Percentiles rank a stretch among this genome's conserved stretches.
Conservation (phyloP, 2,113 vertebrate species). For the Budorcas taxicolor region DNA sequence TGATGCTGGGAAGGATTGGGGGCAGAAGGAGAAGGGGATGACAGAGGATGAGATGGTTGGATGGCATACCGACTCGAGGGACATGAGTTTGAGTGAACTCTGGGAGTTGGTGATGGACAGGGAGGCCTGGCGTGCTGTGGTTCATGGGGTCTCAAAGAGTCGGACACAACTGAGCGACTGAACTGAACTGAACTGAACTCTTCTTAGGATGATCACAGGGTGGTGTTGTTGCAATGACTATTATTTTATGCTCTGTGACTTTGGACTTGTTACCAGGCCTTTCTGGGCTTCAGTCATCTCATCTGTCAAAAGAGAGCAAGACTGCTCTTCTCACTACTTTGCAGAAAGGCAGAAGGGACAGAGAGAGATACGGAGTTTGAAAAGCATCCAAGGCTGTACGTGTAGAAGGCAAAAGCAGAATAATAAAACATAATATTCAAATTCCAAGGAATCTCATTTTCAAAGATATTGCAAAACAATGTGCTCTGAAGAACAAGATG, state of each 20-base stretch:
- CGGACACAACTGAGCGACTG: too few relatives aligned
- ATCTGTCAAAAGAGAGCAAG: not conserved
- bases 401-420: not conserved
- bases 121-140: too few relatives aligned
- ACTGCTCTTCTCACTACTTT: not conserved
- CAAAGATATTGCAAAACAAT: not conserved
- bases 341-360: not conserved
- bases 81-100: too few relatives aligned
- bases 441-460: not conserved
- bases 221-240: not conserved
- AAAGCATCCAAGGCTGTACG: not conserved
- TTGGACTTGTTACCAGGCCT: not conserved
- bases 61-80: rapidly evolving
- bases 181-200: not conserved
- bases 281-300: not conserved
- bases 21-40: rapidly evolving
- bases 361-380: not conserved
- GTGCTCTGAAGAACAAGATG: not conserved
- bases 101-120: too few relatives aligned
- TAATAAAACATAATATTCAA: not conserved
- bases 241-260: not conserved
- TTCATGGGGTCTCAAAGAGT: too few relatives aligned
- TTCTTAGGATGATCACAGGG: not conserved
- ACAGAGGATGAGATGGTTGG: too few relatives aligned
- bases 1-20: too few relatives aligned